A percentile compares a stretch with the other conserved stretches of the same genome.
phyloP scores from a whole-genome alignment of 2,888 invertebrate genomes.

The Drosophila gaucha region DNA sequence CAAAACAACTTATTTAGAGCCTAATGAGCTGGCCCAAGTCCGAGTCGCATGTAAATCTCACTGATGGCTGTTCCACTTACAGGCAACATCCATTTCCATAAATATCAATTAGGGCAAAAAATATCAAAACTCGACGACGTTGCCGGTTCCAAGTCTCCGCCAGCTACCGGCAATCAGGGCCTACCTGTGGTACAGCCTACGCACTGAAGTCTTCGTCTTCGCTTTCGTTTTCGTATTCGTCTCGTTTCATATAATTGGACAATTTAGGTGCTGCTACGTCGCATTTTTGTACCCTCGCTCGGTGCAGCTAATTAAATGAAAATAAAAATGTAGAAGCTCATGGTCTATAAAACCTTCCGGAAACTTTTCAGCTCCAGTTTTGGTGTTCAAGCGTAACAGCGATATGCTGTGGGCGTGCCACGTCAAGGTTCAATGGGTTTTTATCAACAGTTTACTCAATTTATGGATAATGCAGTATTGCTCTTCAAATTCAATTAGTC shows the following conservation, averaged over 20 bases:
- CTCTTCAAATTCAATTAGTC: conserved; percentile 58
- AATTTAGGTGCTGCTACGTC: conserved; percentile 58
- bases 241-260: conserved; percentile 62
- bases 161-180: conserved; percentile 13
- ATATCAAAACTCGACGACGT: conserved; percentile 63
- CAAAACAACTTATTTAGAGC: conserved; percentile 13
- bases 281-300: background rate
- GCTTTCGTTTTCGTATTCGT: too few relatives aligned
- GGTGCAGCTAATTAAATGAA: conserved; percentile 54
- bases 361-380: conserved; percentile 43
- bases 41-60: conserved; percentile 58
- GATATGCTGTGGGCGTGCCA: conserved; percentile 55
- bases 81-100: conserved; percentile 62
- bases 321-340: conserved; percentile 36
- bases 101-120: conserved; percentile 73
- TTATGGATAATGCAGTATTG: conserved; percentile 37
- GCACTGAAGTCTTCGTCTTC: conserved; percentile 31
- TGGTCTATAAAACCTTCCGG: conserved; percentile 10
- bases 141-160: conserved; percentile 27
- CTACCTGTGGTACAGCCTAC: conserved; percentile 62
- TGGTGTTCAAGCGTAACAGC: conserved; percentile 59
- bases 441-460: conserved; percentile 26
- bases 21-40: conserved; percentile 46
- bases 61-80: conserved; percentile 63
- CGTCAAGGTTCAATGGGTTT: conserved; percentile 43